A percentile compares a stretch with the other conserved stretches of the same genome.
Evolutionary conservation across 1,140 invertebrate species (phyloP).

Genomic region (Probaryconus sp.): DNA sequence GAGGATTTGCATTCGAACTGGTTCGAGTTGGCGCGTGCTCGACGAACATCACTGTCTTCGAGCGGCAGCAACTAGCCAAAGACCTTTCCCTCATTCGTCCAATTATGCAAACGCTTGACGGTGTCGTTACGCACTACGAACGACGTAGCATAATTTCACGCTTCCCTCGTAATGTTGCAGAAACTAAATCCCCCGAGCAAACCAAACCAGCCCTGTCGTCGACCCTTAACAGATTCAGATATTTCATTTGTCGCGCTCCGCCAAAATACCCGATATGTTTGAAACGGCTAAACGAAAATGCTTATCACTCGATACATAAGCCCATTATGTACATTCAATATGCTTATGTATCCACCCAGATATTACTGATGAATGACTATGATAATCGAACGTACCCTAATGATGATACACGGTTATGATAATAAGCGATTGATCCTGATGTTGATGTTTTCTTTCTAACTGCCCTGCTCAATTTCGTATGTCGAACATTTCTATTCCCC

Average conservation of each 20-base stretch:
- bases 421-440: slow-evolving; percentile 47
- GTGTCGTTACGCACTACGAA: slow-evolving; percentile 47
- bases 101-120: slow-evolving; percentile 56
- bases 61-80: slow-evolving; percentile 4
- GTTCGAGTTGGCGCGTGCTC: slow-evolving; percentile 46
- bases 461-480: slow-evolving; percentile 6
- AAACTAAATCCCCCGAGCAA: slow-evolving; percentile 32
- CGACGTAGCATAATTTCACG: slow-evolving; percentile 58
- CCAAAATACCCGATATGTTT: slow-evolving; percentile 44
- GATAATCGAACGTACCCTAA: slow-evolving; percentile 49
- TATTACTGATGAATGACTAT: slow-evolving; percentile 51
- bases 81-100: slow-evolving; percentile 38
- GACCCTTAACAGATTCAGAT: slow-evolving; percentile 55
- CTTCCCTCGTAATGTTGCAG: slow-evolving; percentile 39
- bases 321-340: slow-evolving; percentile 47
- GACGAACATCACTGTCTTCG: slow-evolving; percentile 37
- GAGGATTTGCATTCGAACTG: slow-evolving; percentile 60
- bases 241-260: slow-evolving; percentile 37
- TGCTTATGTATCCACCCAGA: slow-evolving; percentile 35
- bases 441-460: slow-evolving; percentile 27
- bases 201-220: too few species aligned
- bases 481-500: slow-evolving; percentile 18
- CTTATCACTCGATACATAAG: slow-evolving; percentile 53
- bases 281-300: slow-evolving; percentile 59
- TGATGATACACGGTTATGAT: slow-evolving; percentile 49